Conservation (phyloP, 2,888 invertebrate genomes). For the Geophilus truncorum region DNA sequence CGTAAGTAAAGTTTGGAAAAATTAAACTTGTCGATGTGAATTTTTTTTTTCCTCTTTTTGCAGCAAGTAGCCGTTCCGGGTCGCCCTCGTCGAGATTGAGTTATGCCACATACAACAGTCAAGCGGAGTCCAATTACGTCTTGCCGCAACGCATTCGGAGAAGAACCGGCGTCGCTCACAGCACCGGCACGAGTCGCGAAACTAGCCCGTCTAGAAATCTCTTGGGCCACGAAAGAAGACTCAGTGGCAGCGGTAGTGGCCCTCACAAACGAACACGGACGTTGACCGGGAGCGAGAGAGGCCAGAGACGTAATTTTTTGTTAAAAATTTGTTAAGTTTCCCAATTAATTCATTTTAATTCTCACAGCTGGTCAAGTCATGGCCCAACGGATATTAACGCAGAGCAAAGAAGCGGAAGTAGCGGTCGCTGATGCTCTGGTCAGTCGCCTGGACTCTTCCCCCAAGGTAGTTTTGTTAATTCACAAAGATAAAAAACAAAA, state of each 20-base stretch:
- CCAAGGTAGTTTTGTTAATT: not conserved
- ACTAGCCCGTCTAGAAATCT: slow-evolving; percentile 46
- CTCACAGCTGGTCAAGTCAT: slow-evolving; percentile 44
- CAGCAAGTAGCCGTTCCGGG: slow-evolving; percentile 87
- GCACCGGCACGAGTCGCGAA: slow-evolving; percentile 51
- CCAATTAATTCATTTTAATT: not conserved
- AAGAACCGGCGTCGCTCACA: slow-evolving; percentile 47
- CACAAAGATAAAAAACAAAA: too few relatives aligned
- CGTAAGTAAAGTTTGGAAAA: slow-evolving; percentile 58
- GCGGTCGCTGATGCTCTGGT: slow-evolving; percentile 68
- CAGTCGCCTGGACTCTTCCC: slow-evolving; percentile 31
- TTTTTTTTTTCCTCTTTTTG: slow-evolving; percentile 39
- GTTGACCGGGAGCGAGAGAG: slow-evolving; percentile 25
- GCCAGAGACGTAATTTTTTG: not conserved
- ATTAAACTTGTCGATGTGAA: not conserved
- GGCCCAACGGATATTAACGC: slow-evolving; percentile 76
- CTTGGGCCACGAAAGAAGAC: slow-evolving; percentile 46
- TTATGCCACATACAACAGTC: slow-evolving; percentile 59
- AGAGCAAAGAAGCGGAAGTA: slow-evolving; percentile 80
- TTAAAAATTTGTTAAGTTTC: not conserved
- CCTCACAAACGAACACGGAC: slow-evolving; percentile 34
- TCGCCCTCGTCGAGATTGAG: slow-evolving; percentile 83
- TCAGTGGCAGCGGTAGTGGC: slow-evolving; percentile 45
- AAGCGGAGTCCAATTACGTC: slow-evolving; percentile 38
- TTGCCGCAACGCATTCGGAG: slow-evolving; percentile 41